Evolutionary conservation across 2,797 vertebrate species (phyloP).

Genomic region (Alcedo quadribrachys): DNA sequence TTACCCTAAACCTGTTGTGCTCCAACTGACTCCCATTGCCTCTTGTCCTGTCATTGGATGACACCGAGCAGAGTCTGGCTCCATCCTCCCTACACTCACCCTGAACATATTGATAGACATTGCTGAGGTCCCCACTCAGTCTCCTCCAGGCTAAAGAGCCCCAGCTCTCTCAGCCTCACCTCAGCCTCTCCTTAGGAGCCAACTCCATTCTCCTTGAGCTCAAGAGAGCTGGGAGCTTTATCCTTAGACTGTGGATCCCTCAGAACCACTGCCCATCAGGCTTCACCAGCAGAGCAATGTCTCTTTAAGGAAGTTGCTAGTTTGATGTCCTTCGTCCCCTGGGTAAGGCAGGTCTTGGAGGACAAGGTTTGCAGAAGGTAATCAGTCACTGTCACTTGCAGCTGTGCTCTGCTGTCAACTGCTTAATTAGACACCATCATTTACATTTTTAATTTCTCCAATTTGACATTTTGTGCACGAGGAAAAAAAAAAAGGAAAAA

Average conservation of each 20-base stretch:
- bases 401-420: conserved; percentile 91
- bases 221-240: not conserved
- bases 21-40: too few species aligned
- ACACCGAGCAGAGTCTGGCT: too few species aligned
- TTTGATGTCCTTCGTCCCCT: conserved; percentile 36
- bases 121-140: too few species aligned
- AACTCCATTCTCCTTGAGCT: not conserved
- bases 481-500: not conserved
- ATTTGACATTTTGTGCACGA: conserved; percentile 84
- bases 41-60: too few species aligned
- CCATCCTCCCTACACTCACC: too few species aligned
- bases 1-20: too few species aligned
- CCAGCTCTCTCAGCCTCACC: too few species aligned
- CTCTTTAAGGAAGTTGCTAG: conserved; percentile 58
- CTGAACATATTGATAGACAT: too few species aligned
- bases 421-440: conserved; percentile 93
- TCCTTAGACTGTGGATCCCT: not conserved
- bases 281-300: not conserved
- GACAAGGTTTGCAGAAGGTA: conserved; percentile 82
- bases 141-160: too few species aligned
- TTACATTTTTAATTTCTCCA: conserved; percentile 96
- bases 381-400: conserved; percentile 95
- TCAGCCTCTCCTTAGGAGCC: not conserved
- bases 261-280: not conserved
- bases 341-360: conserved; percentile 64